Percentiles rank a stretch among this genome's conserved stretches.
Conservation (phyloP, 92 coral and sea anemone species). For the Siderastrea siderea region DNA sequence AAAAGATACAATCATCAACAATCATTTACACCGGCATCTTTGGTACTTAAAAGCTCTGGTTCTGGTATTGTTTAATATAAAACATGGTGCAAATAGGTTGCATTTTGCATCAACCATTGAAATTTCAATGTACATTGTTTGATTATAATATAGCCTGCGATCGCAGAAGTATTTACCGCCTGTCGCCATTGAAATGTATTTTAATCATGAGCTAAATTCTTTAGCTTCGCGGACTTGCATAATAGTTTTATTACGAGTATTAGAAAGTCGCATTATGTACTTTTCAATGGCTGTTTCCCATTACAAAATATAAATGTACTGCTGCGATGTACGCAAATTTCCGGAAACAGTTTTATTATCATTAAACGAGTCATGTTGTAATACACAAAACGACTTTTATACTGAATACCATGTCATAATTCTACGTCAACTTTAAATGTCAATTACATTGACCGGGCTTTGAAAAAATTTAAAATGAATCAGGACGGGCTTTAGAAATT, state of each 20-base stretch:
- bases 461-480: constrained; percentile 4
- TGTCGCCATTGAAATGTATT: constrained; percentile 12
- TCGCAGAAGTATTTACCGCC: not conserved
- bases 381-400: constrained; percentile 13
- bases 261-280: too few relatives aligned
- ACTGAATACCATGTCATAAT: constrained; percentile 11
- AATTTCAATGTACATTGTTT: not conserved
- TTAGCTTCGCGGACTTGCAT: not conserved
- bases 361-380: not conserved
- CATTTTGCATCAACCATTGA: constrained; percentile 3
- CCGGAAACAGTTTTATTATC: too few relatives aligned
- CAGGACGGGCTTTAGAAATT: constrained; percentile 22
- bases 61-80: constrained; percentile 8
- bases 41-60: not conserved
- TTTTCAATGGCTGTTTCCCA: too few relatives aligned
- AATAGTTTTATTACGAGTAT: too few relatives aligned
- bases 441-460: constrained; percentile 17
- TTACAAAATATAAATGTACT: too few relatives aligned
- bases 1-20: too few relatives aligned
- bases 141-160: constrained; percentile 12
- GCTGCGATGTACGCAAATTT: too few relatives aligned
- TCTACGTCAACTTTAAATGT: constrained; percentile 9
- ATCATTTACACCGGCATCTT: too few relatives aligned
- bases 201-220: constrained; percentile 10
- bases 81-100: constrained; percentile 4